Base-by-base conservation (phyloP, 2,113 vertebrate genomes). In the Salvelinus namaycush region DNA sequence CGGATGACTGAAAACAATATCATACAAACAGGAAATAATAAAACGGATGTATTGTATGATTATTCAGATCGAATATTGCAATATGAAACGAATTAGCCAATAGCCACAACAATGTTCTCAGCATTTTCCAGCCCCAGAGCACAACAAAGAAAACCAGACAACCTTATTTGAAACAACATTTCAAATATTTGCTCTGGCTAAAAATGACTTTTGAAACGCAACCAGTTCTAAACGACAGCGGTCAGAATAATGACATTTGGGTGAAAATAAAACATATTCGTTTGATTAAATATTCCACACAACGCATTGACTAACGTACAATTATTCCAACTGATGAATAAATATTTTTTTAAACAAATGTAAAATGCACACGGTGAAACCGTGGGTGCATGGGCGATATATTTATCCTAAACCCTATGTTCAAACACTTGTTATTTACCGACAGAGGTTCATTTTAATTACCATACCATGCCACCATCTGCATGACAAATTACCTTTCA, bases 371-470 rank as follows among this genome's bases (percentile, higher is more conserved):
- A 44, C 8, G 9, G 39, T 44, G 39, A 44, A 44, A 44, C 39
- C 9, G 39, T 44, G 39, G 39, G 9, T 44, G 9, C 9, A 44
- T 12, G 39, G 2, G 39, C 8, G 39, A 44, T 9, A 44, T 44
- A 44, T 44, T 44, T 44, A 11, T 70, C 68, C 72, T 4, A 54
- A 44, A 54, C 80, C 54, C 74, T n/a, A 76, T 85, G 87, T 84
- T 85, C 81, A 86, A 84, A 87, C 84, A 87, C 76, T 80, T 44
- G 39, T 44, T 86, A 87, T 92, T 89, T 90, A 87, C 76, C 75
- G 81, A 75, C 72, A 78, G 81, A 79, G 79, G 87, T 87, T 90
- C 67, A 78, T 90, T 88, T 88, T 81, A 89, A 92, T 93, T 91
- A 89, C 85, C 44, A 29, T 79, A 31, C 12, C 76, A 44, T 70